phyloP scores from a whole-genome alignment of 1,140 invertebrate genomes.

The Steinernema feltiae region DNA sequence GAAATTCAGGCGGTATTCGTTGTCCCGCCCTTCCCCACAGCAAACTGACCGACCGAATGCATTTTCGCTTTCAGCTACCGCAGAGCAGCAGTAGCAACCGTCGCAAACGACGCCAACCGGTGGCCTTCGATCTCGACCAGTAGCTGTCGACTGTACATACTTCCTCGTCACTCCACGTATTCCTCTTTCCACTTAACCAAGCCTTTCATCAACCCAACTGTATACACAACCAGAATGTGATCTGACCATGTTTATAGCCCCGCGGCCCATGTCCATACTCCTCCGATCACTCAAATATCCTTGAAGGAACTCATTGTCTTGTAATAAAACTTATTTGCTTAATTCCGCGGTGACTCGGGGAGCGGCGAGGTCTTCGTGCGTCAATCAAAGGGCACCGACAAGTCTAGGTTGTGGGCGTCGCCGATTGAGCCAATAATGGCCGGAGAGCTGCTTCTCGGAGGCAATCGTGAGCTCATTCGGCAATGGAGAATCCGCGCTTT shows the following conservation, averaged over 20 bases:
- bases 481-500: not conserved
- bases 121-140: slow-evolving; percentile 7
- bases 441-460: not conserved
- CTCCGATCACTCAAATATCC: not conserved
- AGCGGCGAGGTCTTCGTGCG: not conserved
- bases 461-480: not conserved
- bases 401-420: no score
- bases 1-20: no score
- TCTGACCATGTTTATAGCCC: not conserved
- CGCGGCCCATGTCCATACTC: not conserved
- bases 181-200: slow-evolving; percentile 4
- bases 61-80: not conserved
- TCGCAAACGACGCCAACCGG: slow-evolving; percentile 12
- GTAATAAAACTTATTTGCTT: slow-evolving; percentile 12
- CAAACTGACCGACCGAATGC: no score
- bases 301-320: not conserved
- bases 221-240: not conserved
- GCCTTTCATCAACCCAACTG: slow-evolving; percentile 3
- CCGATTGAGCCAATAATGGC: not conserved
- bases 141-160: slow-evolving; percentile 1
- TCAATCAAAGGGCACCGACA: not conserved
- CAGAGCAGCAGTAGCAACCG: not conserved
- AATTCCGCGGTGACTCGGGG: not conserved
- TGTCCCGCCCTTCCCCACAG: no score
- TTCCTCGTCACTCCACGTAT: not conserved